A percentile compares a stretch with the other conserved stretches of the same genome.
Conservation (phyloP, 2,888 invertebrate species). For the Atethmia centrago region DNA sequence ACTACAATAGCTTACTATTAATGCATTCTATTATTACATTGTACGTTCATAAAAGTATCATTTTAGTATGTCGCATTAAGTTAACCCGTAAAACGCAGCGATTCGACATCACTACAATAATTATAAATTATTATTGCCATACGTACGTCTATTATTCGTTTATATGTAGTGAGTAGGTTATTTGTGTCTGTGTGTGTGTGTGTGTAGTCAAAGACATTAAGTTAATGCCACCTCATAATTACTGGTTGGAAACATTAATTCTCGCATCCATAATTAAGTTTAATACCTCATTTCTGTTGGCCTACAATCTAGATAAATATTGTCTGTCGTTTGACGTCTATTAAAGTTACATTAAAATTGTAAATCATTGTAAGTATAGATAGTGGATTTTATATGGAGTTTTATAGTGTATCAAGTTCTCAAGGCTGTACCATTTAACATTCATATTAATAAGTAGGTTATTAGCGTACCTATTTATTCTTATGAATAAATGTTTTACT, state of each 20-base stretch:
- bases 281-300: slow-evolving; percentile 88
- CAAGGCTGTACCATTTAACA: slow-evolving; percentile 64
- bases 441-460: slow-evolving; percentile 63
- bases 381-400: slow-evolving; percentile 57
- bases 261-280: slow-evolving; percentile 90
- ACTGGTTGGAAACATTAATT: slow-evolving; percentile 89
- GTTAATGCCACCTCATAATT: slow-evolving; percentile 90
- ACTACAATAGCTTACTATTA: slow-evolving; percentile 30
- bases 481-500: slow-evolving; percentile 38
- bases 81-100: slow-evolving; percentile 56
- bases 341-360: slow-evolving; percentile 85
- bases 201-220: slow-evolving; percentile 87
- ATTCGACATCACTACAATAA: slow-evolving; percentile 56
- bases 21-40: slow-evolving; percentile 40
- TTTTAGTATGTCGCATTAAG: slow-evolving; percentile 51
- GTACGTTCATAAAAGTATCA: slow-evolving; percentile 54
- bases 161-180: slow-evolving; percentile 32
- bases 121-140: slow-evolving; percentile 47
- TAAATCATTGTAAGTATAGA: slow-evolving; percentile 74
- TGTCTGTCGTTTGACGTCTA: slow-evolving; percentile 83
- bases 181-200: slow-evolving; percentile 61
- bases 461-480: slow-evolving; percentile 58
- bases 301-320: slow-evolving; percentile 89
- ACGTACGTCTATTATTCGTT: slow-evolving; percentile 49
- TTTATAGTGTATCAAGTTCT: slow-evolving; percentile 62